phyloP scores from a whole-genome alignment of 2,888 invertebrate genomes.

The Agrotis ipsilon region DNA sequence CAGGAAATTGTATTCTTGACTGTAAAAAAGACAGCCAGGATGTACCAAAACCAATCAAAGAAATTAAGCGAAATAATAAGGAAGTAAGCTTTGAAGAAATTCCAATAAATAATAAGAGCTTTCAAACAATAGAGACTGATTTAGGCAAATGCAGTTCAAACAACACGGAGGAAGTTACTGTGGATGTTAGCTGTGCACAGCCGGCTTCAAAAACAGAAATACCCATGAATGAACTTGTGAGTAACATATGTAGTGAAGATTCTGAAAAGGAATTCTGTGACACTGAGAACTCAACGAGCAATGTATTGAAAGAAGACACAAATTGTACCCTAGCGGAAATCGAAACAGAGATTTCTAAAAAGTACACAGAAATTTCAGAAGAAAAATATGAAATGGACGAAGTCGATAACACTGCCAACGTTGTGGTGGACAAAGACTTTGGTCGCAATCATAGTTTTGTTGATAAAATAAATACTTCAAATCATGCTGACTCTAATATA shows the following conservation, averaged over 20 bases:
- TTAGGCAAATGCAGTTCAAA: conserved; percentile 7
- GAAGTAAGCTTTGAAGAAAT: conserved; percentile 4
- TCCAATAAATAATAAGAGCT: conserved; percentile 11
- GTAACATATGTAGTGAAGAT: conserved; percentile 11
- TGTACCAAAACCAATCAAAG: conserved; percentile 2
- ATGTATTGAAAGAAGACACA: conserved; percentile 20
- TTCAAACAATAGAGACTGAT: conserved; percentile 9
- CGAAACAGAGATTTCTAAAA: conserved; percentile 15
- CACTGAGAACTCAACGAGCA: background rate
- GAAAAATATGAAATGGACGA: conserved; percentile 13
- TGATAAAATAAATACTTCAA: conserved; percentile 1
- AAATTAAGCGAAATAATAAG: conserved; percentile 9
- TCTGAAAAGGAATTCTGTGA: conserved; percentile 11
- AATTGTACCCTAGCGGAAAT: conserved; percentile 13
- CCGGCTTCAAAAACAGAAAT: conserved; percentile 14
- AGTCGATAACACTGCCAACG: conserved; percentile 18
- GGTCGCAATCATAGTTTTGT: conserved; percentile 1
- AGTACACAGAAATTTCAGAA: conserved; percentile 14
- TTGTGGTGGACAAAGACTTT: conserved; percentile 16
- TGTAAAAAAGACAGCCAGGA: conserved; percentile 8
- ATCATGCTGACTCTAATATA: background rate
- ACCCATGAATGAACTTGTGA: conserved; percentile 6
- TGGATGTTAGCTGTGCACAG: conserved; percentile 5
- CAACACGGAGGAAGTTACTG: conserved; percentile 8
- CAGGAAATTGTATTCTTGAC: conserved; percentile 3